Percentiles rank a stretch among this genome's conserved stretches.
phyloP scores from a whole-genome alignment of 2,797 vertebrate genomes.

The Distichodus sexfasciatus region DNA sequence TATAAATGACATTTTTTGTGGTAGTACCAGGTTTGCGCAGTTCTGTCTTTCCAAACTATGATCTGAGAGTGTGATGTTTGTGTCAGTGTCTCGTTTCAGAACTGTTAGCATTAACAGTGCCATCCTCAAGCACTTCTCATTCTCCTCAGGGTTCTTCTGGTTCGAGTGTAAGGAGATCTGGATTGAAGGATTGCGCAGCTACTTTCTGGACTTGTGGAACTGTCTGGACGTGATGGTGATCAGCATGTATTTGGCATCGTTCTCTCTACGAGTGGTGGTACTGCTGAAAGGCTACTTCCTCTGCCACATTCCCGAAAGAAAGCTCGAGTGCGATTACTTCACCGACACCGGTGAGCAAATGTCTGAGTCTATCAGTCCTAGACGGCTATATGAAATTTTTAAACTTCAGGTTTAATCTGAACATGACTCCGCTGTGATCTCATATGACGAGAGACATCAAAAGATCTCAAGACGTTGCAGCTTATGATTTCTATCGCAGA shows the following conservation, averaged over 20 bases:
- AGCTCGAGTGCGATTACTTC: constrained; percentile 42
- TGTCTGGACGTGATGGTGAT: constrained; percentile 88
- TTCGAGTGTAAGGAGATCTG: constrained; percentile 92
- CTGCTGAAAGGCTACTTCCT: constrained; percentile 77
- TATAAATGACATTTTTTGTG: no score
- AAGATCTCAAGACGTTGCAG: background rate
- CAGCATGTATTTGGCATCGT: constrained; percentile 89
- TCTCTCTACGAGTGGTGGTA: constrained; percentile 79
- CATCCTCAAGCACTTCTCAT: background rate
- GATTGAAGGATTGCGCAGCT: constrained; percentile 85
- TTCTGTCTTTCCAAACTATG: no score
- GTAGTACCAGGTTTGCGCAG: no score
- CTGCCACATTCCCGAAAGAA: constrained; percentile 60
- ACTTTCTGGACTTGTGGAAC: constrained; percentile 92
- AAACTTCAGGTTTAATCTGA: no score
- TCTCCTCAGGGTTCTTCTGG: constrained; percentile 85
- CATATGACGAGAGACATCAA: background rate
- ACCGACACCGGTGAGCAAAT: constrained; percentile 31
- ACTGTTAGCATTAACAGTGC: background rate
- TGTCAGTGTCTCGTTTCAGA: no score
- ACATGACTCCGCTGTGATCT: no score
- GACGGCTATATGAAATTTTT: background rate
- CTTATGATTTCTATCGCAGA: constrained; percentile 1
- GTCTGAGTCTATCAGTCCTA: background rate
- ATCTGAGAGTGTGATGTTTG: no score